phyloP scores from a whole-genome alignment of 2,113 vertebrate genomes.

The Spheniscus mendiculus region DNA sequence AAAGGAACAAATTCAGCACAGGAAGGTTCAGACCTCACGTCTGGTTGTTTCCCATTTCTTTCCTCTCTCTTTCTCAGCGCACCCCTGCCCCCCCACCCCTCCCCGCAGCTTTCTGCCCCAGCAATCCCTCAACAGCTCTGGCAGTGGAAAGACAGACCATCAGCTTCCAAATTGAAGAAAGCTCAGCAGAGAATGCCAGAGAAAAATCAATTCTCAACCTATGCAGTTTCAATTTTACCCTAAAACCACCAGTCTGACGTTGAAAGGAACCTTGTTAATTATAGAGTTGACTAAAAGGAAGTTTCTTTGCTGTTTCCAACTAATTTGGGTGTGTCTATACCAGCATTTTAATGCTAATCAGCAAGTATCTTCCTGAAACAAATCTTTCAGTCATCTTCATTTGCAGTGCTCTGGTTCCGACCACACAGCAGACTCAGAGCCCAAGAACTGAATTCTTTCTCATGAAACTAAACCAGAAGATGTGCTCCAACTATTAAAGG shows the following conservation, averaged over 20 bases:
- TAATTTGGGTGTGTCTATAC: background rate
- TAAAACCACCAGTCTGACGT: background rate
- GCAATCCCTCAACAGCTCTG: conserved; percentile 58
- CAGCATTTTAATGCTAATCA: background rate
- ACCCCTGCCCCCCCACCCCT: too few species aligned
- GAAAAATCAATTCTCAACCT: background rate
- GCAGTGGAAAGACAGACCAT: conserved; percentile 36
- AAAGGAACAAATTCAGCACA: background rate
- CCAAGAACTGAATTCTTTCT: background rate
- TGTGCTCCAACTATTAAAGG: background rate
- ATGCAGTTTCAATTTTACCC: background rate
- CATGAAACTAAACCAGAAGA: background rate
- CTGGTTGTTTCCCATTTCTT: conserved; percentile 53
- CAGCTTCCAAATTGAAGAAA: background rate
- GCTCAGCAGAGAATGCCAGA: background rate
- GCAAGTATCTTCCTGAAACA: background rate
- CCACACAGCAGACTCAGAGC: background rate
- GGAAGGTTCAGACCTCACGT: conserved; percentile 27
- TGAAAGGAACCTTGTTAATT: background rate
- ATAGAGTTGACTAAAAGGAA: background rate
- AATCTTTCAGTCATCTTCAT: background rate
- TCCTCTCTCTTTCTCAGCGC: conserved; percentile 23
- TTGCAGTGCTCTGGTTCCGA: background rate
- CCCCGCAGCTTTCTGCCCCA: conserved; percentile 5
- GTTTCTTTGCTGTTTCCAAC: background rate